Base-by-base conservation (phyloP, 2,113 vertebrate species). In the Alligator sinensis region DNA sequence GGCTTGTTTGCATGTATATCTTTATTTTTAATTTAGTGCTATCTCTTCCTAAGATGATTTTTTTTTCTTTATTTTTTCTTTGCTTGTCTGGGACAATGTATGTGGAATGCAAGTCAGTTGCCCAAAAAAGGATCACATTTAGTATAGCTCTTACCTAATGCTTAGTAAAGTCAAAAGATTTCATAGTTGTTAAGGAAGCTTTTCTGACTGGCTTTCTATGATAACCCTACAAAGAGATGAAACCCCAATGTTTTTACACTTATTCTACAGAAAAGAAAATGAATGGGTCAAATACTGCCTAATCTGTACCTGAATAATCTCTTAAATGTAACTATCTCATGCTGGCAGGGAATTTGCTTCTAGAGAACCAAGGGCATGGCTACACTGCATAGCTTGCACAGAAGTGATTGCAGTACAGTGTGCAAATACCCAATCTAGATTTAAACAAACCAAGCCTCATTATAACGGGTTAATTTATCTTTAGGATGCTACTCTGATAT, bases 391-490 rank as follows among this genome's bases (percentile, higher is more conserved):
- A 79, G 34, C 15, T 68, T 0, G 0, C 9, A 18, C 25, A 57
- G 54, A 55, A 5, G 18, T 8, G 22, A 17, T 2, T 19, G 9
- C 30, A 22, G 75, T 12, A 66, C 11, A 4, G 57, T 11, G 47
- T 9, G 47, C 47, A 47, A 47, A 47, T 47, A 47, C 83, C 19
- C 77, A 72, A 75, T 13, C 12, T 2, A 47, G 24, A 76, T 77
- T 81, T 76, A 83, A 84, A 64, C 75, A 88, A 34, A 6, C 21
- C 14, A 28, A 47, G 47, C 47, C 22, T 75, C 15, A 47, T 25
- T 15, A 61, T 12, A 5, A 0, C 5, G 25, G 74, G 80, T 17
- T 16, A 38, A 14, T 0, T 17, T 68, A 77, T 38, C 74, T 68
- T 1, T 11, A 60, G 78, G 61, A 60, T 84, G 87, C 28, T 5